Percentiles rank a stretch among this genome's conserved stretches.
phyloP scores from a whole-genome alignment of 2,113 vertebrate species.

The Triplophysa rosa region DNA sequence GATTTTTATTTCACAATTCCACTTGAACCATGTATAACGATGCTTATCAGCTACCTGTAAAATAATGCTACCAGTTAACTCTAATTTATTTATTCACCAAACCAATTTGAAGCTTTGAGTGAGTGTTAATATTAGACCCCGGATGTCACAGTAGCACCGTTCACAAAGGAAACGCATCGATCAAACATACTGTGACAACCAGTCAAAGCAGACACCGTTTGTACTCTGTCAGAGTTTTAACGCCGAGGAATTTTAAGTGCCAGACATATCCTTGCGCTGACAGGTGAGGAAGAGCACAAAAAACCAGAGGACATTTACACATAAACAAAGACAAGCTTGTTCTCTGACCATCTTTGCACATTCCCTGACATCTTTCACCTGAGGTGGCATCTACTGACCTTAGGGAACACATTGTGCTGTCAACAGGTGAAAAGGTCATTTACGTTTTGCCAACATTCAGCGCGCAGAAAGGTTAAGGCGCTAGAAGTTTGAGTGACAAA shows the following conservation, averaged over 20 bases:
- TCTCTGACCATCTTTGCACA: background rate
- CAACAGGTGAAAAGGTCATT: constrained; percentile 11
- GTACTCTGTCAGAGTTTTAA: background rate
- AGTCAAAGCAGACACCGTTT: background rate
- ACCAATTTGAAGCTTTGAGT: background rate
- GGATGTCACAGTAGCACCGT: background rate
- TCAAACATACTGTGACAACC: constrained; percentile 9
- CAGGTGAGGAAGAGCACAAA: constrained; percentile 32
- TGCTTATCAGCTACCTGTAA: background rate
- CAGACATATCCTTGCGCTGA: background rate
- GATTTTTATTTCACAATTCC: no score
- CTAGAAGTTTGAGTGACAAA: constrained; percentile 5
- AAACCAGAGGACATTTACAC: constrained; percentile 16
- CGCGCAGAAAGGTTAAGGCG: background rate
- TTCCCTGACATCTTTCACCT: constrained; percentile 13
- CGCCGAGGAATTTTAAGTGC: constrained; percentile 37
- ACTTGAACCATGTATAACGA: no score
- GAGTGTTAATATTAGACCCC: background rate
- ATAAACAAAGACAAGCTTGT: constrained; percentile 27
- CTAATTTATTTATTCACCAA: background rate
- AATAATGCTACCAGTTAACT: background rate
- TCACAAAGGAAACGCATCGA: background rate
- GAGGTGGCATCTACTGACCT: constrained; percentile 10
- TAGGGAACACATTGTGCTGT: constrained; percentile 28
- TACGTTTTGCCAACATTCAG: constrained; percentile 24